Base-by-base conservation (phyloP, 2,113 vertebrate genomes). In the Pygoscelis adeliae region DNA sequence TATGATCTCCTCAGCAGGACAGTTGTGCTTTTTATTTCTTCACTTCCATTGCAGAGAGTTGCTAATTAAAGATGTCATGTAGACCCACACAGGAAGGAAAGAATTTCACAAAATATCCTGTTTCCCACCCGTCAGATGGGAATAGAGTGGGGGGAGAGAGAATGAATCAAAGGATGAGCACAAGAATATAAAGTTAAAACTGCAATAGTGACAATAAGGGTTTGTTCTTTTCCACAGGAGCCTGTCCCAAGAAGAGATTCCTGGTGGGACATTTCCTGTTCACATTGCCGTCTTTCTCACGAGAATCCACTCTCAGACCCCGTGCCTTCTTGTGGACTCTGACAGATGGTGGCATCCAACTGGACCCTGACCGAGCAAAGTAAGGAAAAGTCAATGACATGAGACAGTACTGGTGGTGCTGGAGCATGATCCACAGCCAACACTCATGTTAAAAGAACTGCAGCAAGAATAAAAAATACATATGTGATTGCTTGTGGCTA, bases 251-350 rank as follows among this genome's bases (percentile, higher is more conserved):
- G 97, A 97, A 98, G 95, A 85, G 93, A 95, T 96, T 96, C 98
- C 98, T 93, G 81, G 96, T 97, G 98, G 90, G 97, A 95, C 36
- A 72, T 71, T 98, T 98, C 98, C 98, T 98, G 98, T 98, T 97
- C 95, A 93, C 96, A 95, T 88, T 90, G 70, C 58, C 4, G 77
- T 96, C 96, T 98, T 98, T 98, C 98, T 98, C 98, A 96, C 92
- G 98, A 98, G 98, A 98, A 98, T 95, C 94, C 79, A 70, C 55
- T 55, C 79, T 71, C 87, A 85, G 90, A 74, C 38, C 70, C 50
- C 16, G 5, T 84, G 74, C 85, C 79, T 96, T 18, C 95, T 91
- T 71, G 29, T 30, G 44, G 86, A 81, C 92, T 93, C 80, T 65
- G 79, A 95, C 90, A 92, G 80, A 97, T 85, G 94, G 86, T 94